Base-by-base conservation (phyloP, 1,140 invertebrate species). In the Trichogramma pretiosum region DNA sequence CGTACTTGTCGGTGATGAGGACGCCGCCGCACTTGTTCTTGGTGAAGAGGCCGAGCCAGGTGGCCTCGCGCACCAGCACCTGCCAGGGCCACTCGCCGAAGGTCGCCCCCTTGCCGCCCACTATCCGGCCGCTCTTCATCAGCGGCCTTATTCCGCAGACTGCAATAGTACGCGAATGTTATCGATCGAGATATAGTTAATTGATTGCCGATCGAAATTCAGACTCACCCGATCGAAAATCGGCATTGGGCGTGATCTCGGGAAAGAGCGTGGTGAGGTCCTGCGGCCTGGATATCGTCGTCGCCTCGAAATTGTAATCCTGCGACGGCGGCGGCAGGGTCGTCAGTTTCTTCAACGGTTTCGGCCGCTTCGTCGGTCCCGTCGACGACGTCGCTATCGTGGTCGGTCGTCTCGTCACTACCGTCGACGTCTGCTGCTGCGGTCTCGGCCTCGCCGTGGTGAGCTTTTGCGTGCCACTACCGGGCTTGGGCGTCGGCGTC, bases 11-110 rank as follows among this genome's bases (percentile, higher is more conserved):
- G 8, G 85, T 87, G 53, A 92, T 89, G 3, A 95, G 76, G 0
- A 94, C 91, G 24, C 92, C 92, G 10, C 92, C 91, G 62, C 91
- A 95, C 68, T 95, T 95, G 64, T 94, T 93, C 67, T 95, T 94
- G n/a, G 89, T 91, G 64, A 93, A 93, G 1, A 94, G 76, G 2
- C 92, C 92, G 30, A 94, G 71, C 89, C 89, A 94, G 0, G 89
- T 92, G 5, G 89, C 85, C 67, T 95, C 92, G 42, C 89, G 78
- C 0, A 95, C 86, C 16, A 95, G 70, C 2, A 91, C 90, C 64
- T 94, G 90, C 92, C 91, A 95, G 0, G 91, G 91, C 81, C 87
- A 94, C 65, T 89, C 83, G 5, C 89, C 91, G 56, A 91, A 92
- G 1, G 75, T 76, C 5, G 89, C 81, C 45, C 82, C 82, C 66